Percentiles rank a stretch among this genome's conserved stretches.
Conservation (phyloP, 2,113 vertebrate genomes). For the Sminthopsis crassicaudata region DNA sequence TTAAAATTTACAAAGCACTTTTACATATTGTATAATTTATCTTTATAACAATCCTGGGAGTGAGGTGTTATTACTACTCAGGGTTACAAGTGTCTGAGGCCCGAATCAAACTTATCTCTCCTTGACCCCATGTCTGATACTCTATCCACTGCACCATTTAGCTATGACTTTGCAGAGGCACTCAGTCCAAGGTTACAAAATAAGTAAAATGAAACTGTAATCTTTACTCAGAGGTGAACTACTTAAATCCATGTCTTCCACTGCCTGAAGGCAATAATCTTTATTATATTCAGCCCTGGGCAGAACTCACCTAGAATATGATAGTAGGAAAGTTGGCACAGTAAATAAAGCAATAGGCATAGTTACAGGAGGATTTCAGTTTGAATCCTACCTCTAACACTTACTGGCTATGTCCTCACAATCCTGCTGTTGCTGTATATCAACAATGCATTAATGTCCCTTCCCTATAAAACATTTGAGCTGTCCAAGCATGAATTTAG, state of each 20-base stretch:
- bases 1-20: neutral
- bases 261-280: neutral
- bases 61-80: neutral
- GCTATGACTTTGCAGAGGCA: too few species aligned
- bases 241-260: neutral
- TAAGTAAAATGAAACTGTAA: too few species aligned
- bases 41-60: neutral
- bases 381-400: neutral
- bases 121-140: neutral
- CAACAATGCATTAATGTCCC: too few species aligned
- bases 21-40: neutral
- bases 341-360: neutral
- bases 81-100: neutral
- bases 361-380: neutral
- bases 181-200: too few species aligned
- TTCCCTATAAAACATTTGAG: too few species aligned
- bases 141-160: neutral
- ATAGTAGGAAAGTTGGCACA: neutral
- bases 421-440: too few species aligned
- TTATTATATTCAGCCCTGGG: neutral
- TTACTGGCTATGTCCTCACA: neutral
- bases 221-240: neutral
- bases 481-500: too few species aligned
- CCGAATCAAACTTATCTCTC: neutral
- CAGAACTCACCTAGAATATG: neutral